These are phyloP conservation scores for Pilophorus perplexus DNA, from an alignment of 2,888 invertebrate species.

Conservation along the genomic window DNA sequence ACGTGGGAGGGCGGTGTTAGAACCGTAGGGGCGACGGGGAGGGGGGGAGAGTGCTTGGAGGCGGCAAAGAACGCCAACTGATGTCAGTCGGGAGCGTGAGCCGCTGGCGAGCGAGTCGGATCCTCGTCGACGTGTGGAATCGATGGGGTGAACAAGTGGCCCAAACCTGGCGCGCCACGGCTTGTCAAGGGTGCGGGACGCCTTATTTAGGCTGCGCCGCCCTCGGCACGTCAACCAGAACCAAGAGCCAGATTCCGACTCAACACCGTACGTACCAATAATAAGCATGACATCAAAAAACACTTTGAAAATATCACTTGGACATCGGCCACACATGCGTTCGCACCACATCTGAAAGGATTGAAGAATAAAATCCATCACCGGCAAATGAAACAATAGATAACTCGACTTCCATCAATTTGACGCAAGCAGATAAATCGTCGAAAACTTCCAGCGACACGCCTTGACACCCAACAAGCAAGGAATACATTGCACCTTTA, in stretches of 20 bases:
- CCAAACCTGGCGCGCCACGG: slow-evolving; percentile 51
- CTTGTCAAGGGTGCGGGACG: slow-evolving; percentile 49
- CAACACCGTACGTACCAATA: slow-evolving; percentile 44
- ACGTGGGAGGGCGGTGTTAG: too few relatives aligned
- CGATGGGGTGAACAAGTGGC: slow-evolving; percentile 30
- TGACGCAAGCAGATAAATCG: too few relatives aligned
- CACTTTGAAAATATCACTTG: too few relatives aligned
- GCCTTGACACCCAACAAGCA: too few relatives aligned
- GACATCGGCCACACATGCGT: too few relatives aligned
- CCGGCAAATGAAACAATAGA: too few relatives aligned
- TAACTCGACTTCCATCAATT: too few relatives aligned
- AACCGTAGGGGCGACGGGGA: slow-evolving; percentile 53
- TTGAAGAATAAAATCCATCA: too few relatives aligned
- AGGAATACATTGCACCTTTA: too few relatives aligned
- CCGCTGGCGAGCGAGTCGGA: slow-evolving; percentile 52
- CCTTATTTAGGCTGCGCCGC: slow-evolving; percentile 53
- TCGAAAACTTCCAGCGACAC: too few relatives aligned
- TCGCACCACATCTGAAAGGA: too few relatives aligned
- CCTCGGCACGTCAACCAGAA: slow-evolving; percentile 43
- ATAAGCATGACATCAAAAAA: too few relatives aligned
- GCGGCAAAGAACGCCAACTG: slow-evolving; percentile 27
- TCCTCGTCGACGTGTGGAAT: neutral
- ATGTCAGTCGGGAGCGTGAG: slow-evolving; percentile 68
- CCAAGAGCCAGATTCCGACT: slow-evolving; percentile 44
- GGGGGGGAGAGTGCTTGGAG: slow-evolving; percentile 27